phyloP scores from a whole-genome alignment of 2,113 vertebrate genomes.

The Formicarius rufipectus region DNA sequence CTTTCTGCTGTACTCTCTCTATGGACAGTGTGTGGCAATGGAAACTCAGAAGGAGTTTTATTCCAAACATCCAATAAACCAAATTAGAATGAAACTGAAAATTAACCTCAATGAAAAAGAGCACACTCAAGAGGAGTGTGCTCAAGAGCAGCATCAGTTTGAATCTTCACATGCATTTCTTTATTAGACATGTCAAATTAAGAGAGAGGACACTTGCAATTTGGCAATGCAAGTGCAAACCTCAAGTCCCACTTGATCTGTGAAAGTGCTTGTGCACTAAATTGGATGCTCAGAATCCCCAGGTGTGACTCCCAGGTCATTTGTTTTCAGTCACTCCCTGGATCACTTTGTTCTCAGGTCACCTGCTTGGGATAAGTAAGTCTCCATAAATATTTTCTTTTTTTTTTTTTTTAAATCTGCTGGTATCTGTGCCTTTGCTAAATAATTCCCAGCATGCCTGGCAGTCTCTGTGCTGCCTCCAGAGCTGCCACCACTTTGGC shows the following conservation, averaged over 20 bases:
- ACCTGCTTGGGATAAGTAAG: background rate
- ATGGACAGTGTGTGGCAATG: background rate
- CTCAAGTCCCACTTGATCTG: background rate
- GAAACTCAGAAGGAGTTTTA: background rate
- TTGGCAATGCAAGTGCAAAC: background rate
- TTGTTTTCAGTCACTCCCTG: background rate
- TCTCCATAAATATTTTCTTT: background rate
- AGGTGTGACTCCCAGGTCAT: background rate
- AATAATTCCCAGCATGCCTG: background rate
- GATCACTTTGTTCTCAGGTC: background rate
- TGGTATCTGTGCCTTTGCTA: background rate
- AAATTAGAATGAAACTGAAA: background rate
- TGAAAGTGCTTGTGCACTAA: background rate
- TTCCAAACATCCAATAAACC: background rate
- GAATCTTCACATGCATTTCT: background rate
- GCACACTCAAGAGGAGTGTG: background rate
- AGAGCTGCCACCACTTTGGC: background rate
- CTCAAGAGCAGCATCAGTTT: background rate
- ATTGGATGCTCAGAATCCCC: background rate
- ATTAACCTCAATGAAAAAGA: background rate
- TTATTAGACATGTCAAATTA: background rate
- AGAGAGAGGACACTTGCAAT: background rate
- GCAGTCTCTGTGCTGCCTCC: background rate
- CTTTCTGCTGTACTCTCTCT: background rate
- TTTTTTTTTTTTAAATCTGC: background rate